Evolutionary conservation across 2,113 vertebrate genomes (phyloP), one percentile per base, ranked within the genome.

Genomic region (Nanorana parkeri): DNA sequence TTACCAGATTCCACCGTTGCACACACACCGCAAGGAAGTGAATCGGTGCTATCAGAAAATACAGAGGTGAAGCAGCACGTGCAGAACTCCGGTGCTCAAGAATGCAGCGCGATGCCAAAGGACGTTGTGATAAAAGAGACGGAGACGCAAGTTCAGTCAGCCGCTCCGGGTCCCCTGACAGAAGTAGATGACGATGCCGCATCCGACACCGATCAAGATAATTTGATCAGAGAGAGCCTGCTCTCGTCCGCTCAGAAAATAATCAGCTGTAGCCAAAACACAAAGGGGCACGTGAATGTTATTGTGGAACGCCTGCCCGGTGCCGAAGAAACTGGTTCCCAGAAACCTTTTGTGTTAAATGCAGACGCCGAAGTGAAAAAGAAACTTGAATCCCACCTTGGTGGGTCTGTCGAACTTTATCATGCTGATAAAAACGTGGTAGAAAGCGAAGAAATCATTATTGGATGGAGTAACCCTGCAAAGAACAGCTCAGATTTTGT

Each of bases 201-300:
- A 0, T 87, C 92, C 0, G 95, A 96, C 78, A 87, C 89, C 15
- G 95, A 95, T 67, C 79, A 87, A 1, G 95, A 96, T 56, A 90
- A 78, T n/a, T 77, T 87, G 71, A 47, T 68, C 52, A 80, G 93
- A 0, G 95, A 99, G 83, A 99, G 97, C 85, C 91, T 99, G 0
- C 93, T 99, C 66, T 97, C 96, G 0, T 99, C 98, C 0, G 98
- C 97, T 51, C 98, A 99, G 87, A 98, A 99, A 87, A 99, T 99
- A 60, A 97, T 99, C 84, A 97, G 84, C 89, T 96, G 95, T 83
- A 94, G 95, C 81, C 95, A 95, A 17, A 96, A 96, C 81, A 94
- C 93, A n/a, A 94, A 94, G 1, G 97, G 96, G 1, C 98, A 99
- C 0, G 92, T 98, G 83, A 99, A 99, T 0, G 98, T 99, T 85